Evolutionary conservation across 2,113 vertebrate genomes (phyloP).

Genomic region (Megaceryle maxima): DNA sequence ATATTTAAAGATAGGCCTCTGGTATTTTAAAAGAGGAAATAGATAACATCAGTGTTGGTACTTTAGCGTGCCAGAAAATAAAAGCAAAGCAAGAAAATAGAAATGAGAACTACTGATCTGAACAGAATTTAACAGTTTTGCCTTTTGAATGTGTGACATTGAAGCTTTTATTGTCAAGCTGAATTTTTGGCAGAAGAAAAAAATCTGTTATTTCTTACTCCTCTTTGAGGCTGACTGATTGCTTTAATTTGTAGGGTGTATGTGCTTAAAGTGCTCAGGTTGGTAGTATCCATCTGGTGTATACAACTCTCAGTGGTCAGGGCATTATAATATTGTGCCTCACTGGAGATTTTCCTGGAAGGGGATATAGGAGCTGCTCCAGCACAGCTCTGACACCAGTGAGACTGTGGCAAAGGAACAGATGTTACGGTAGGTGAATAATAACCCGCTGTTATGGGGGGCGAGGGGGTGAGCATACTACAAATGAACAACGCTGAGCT

Average conservation of each 20-base stretch:
- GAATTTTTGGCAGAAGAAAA: constrained; percentile 5
- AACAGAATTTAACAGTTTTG: not conserved
- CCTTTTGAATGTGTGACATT: not conserved
- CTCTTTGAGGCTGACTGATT: constrained; percentile 47
- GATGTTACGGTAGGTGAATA: constrained; percentile 60
- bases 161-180: not conserved
- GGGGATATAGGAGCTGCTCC: constrained; percentile 28
- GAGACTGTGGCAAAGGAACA: constrained; percentile 53
- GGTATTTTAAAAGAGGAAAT: not conserved
- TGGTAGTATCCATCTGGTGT: constrained; percentile 55
- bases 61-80: not conserved
- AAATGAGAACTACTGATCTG: not conserved
- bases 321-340: constrained; percentile 43
- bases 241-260: constrained; percentile 59
- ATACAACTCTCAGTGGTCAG: constrained; percentile 54
- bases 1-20: not conserved
- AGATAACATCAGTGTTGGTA: not conserved
- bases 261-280: constrained; percentile 19
- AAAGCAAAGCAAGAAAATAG: not conserved
- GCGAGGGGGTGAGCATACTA: not conserved
- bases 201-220: not conserved
- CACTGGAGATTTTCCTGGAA: constrained; percentile 53
- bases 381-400: constrained; percentile 8
- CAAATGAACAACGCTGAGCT: not conserved
- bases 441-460: constrained; percentile 27